Conservation (phyloP, 2,113 vertebrate genomes). For the Orientallactaga bullata region DNA sequence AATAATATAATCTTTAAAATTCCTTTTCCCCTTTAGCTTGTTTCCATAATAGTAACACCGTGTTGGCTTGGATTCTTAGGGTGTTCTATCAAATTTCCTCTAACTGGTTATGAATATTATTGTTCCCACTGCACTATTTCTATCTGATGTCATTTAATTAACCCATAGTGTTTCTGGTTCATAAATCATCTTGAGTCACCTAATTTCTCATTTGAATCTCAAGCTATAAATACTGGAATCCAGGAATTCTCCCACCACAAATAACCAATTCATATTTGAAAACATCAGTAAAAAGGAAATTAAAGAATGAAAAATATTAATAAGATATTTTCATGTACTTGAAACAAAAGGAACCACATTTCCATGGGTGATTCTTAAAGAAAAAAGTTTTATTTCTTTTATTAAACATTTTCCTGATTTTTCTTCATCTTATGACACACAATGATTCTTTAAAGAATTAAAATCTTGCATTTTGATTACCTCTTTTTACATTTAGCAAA, state of each 20-base stretch:
- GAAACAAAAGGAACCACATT: conserved; percentile 9
- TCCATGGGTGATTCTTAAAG: not conserved
- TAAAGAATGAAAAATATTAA: conserved; percentile 36
- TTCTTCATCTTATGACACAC: conserved; percentile 71
- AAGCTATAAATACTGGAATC: not conserved
- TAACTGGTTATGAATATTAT: not conserved
- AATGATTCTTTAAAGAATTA: conserved; percentile 79
- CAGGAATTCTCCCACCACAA: not conserved
- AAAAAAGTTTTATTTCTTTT: conserved; percentile 48
- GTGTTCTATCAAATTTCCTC: not conserved
- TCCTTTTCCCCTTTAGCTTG: not conserved
- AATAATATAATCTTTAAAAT: not conserved
- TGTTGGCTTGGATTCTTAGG: conserved; percentile 17
- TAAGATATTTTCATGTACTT: not conserved
- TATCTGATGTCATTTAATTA: not conserved
- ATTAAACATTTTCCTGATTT: conserved; percentile 74
- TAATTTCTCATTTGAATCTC: conserved; percentile 32
- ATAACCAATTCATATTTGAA: conserved; percentile 40
- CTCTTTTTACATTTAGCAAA: conserved; percentile 74
- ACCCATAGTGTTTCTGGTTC: not conserved
- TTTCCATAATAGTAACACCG: not conserved
- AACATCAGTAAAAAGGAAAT: conserved; percentile 33
- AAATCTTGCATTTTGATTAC: conserved; percentile 83
- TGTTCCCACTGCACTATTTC: not conserved
- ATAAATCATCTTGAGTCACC: not conserved